Evolutionary conservation across 2,113 vertebrate species (phyloP), one percentile per base, ranked within the genome.

Genomic region (Sander vitreus): DNA sequence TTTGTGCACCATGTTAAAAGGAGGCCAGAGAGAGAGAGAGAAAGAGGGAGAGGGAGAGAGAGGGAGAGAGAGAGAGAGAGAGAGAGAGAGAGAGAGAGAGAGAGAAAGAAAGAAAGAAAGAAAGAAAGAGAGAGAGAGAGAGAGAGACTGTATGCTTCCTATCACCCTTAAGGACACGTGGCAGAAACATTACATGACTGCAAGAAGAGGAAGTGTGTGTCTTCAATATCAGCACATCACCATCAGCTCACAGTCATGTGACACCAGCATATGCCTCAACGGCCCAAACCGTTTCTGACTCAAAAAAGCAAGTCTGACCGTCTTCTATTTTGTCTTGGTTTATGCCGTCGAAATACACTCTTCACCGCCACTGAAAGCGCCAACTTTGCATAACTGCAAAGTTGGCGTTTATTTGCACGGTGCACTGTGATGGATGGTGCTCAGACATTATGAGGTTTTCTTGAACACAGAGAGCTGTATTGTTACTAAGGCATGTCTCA

Each of bases 161-260:
- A 39, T 74, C 43, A 13, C 64, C 27, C 71, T 66, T 79, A 77
- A 6, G 51, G 76, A 87, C 76, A 87, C 45, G 81, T 84, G 87
- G 80, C 51, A 64, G 73, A 81, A 80, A 82, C 47, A 74, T 53
- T 73, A 53, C 57, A 19, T 13, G 70, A 64, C 59, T 30, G 65
- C 60, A 33, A 86, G 54, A 80, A 85, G 76, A 84, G 79, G 80
- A 92, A 85, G 84, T 69, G 18, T 75, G 15, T 73, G 73, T 81
- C 55, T 57, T 87, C 30, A 54, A 21, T 72, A 85, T 80, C n/a
- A 81, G 75, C 65, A 36, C 59, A 69, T 75, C 65, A 45, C 13
- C 25, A 72, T 82, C 84, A 65, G 85, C 68, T 84, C 62, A n/a
- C 19, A 45, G 77, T 86, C 92, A 91, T 79, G 83, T 88, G 87